phyloP scores from a whole-genome alignment of 64 coral and sea anemone species.

The Montipora capricornis region DNA sequence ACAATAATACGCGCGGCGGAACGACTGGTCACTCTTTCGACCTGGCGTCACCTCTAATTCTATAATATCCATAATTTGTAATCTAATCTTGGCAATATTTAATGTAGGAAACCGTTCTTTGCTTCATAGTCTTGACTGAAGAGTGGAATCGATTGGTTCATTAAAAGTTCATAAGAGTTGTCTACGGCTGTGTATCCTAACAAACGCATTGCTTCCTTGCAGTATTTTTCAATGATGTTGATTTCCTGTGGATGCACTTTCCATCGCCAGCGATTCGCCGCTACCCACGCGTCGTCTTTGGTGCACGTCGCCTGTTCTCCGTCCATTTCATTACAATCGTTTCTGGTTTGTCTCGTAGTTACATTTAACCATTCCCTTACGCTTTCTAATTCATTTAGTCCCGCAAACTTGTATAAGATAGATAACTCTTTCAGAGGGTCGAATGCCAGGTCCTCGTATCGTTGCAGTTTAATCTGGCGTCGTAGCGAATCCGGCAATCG shows the following conservation, averaged over 20 bases:
- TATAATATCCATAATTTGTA: no score
- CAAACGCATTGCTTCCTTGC: background rate
- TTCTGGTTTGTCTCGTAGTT: background rate
- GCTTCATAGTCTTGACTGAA: slow-evolving; percentile 9
- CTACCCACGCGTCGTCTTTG: background rate
- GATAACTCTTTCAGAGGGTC: slow-evolving; percentile 5
- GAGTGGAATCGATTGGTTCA: background rate
- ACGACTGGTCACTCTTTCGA: no score
- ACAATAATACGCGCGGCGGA: no score
- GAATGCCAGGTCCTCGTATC: slow-evolving; percentile 24
- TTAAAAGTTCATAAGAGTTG: background rate
- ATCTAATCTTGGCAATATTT: background rate
- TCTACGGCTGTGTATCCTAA: slow-evolving; percentile 1
- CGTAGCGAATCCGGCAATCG: background rate
- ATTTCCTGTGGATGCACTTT: background rate
- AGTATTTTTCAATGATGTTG: slow-evolving; percentile 9
- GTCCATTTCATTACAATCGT: background rate
- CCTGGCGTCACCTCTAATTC: no score
- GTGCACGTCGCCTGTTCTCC: background rate
- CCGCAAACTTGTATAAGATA: slow-evolving; percentile 25
- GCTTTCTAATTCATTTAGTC: slow-evolving; percentile 3
- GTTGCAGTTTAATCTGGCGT: background rate
- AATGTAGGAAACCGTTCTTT: slow-evolving; percentile 6
- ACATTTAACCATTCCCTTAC: slow-evolving; percentile 8
- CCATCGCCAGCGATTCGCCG: slow-evolving; percentile 36